phyloP scores from a whole-genome alignment of 1,140 invertebrate genomes.

The Bombus vancouverensis region DNA sequence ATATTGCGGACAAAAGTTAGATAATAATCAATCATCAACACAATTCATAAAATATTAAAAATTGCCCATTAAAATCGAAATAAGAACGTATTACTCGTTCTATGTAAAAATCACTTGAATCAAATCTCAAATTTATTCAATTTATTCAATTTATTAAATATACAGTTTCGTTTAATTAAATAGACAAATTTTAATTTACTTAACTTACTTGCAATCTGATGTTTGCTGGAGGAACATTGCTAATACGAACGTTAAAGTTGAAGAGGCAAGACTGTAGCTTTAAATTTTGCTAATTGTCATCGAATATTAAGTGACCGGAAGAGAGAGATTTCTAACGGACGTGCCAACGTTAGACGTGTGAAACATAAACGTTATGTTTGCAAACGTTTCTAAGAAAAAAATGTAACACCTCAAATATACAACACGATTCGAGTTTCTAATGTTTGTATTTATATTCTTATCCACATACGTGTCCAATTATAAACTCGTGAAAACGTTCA shows the following conservation, averaged over 20 bases:
- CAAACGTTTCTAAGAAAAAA: conserved; percentile 28
- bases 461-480: conserved; percentile 7
- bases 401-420: conserved; percentile 23
- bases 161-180: too few relatives aligned
- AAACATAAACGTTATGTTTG: conserved; percentile 20
- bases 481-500: neutral
- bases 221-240: too few relatives aligned
- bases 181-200: too few relatives aligned
- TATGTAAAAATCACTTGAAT: too few relatives aligned
- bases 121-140: too few relatives aligned
- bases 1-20: too few relatives aligned
- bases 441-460: conserved; percentile 17
- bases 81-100: too few relatives aligned
- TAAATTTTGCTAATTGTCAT: conserved; percentile 16
- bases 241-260: neutral
- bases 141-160: too few relatives aligned
- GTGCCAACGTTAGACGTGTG: conserved; percentile 24
- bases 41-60: too few relatives aligned
- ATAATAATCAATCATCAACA: too few relatives aligned
- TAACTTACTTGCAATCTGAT: too few relatives aligned
- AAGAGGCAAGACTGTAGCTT: neutral
- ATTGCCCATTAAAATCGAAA: too few relatives aligned
- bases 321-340: conserved; percentile 10
- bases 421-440: neutral
- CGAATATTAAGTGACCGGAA: conserved; percentile 24